phyloP scores from a whole-genome alignment of 2,113 vertebrate genomes.

The Pelecanoides urinatrix region DNA sequence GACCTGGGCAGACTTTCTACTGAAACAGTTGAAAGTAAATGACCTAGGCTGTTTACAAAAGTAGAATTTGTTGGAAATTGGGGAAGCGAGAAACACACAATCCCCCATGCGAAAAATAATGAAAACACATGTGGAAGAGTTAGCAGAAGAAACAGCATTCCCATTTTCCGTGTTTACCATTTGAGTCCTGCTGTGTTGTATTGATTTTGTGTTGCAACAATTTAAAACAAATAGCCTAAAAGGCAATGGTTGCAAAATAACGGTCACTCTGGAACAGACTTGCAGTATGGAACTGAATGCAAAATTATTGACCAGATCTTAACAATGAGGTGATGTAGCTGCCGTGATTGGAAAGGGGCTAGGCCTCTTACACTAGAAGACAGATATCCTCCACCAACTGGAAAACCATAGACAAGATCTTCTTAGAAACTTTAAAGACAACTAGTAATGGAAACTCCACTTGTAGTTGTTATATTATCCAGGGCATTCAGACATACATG shows the following conservation, averaged over 20 bases:
- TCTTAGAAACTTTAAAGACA: background rate
- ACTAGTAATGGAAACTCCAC: background rate
- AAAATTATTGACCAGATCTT: background rate
- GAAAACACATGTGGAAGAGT: background rate
- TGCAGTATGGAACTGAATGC: background rate
- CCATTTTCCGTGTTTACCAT: background rate
- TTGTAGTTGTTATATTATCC: background rate
- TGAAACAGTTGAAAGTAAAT: background rate
- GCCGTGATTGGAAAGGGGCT: background rate
- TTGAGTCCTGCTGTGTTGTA: background rate
- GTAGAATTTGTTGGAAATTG: background rate
- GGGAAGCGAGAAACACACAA: background rate
- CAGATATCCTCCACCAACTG: background rate
- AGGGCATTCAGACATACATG: background rate
- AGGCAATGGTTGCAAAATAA: conserved; percentile 28
- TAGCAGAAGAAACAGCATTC: background rate
- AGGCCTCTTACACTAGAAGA: background rate
- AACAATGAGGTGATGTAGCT: background rate
- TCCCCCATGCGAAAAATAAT: background rate
- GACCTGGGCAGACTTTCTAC: background rate
- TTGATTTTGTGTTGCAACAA: conserved; percentile 49
- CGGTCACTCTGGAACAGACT: background rate
- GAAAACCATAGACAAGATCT: background rate
- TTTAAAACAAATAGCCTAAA: conserved; percentile 46
- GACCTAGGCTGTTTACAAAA: background rate